Percentiles rank a stretch among this genome's conserved stretches.
Evolutionary conservation across 2,888 invertebrate species (phyloP).

Genomic region (Meloe dianella): DNA sequence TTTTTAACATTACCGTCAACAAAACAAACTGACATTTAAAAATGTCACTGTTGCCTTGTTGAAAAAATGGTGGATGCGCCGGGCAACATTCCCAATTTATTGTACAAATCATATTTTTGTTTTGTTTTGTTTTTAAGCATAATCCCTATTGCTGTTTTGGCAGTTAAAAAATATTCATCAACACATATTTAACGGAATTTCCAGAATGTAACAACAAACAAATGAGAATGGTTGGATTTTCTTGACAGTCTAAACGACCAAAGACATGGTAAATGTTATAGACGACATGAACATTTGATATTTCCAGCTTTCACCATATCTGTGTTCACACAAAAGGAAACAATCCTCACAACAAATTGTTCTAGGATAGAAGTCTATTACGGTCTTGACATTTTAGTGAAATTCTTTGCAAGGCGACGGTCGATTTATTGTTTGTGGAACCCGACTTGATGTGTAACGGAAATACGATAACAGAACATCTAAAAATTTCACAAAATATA

Average conservation of each 20-base stretch:
- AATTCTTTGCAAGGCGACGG: slow-evolving; percentile 35
- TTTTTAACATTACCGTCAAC: not conserved
- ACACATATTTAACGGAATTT: not conserved
- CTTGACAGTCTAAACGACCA: not conserved
- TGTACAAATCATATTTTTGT: not conserved
- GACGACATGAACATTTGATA: slow-evolving; percentile 8
- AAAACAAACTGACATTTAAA: not conserved
- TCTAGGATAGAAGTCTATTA: slow-evolving; percentile 33
- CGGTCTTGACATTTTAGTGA: slow-evolving; percentile 37
- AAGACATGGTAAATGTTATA: slow-evolving; percentile 3
- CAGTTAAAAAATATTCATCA: not conserved
- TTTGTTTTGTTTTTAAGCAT: not conserved
- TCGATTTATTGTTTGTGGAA: slow-evolving; percentile 36
- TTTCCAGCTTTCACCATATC: slow-evolving; percentile 17
- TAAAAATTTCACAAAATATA: not conserved
- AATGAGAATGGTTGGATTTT: not conserved
- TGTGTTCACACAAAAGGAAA: slow-evolving; percentile 25
- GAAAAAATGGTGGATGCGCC: not conserved
- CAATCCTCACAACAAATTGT: slow-evolving; percentile 31
- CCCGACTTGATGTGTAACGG: slow-evolving; percentile 14
- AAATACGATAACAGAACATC: not conserved
- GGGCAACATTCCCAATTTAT: not conserved
- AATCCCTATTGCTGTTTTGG: not conserved
- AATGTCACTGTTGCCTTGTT: not conserved
- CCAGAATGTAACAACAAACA: not conserved